Evolutionary conservation across 2,113 vertebrate species (phyloP).

Genomic region (Oncorhynchus masou): DNA sequence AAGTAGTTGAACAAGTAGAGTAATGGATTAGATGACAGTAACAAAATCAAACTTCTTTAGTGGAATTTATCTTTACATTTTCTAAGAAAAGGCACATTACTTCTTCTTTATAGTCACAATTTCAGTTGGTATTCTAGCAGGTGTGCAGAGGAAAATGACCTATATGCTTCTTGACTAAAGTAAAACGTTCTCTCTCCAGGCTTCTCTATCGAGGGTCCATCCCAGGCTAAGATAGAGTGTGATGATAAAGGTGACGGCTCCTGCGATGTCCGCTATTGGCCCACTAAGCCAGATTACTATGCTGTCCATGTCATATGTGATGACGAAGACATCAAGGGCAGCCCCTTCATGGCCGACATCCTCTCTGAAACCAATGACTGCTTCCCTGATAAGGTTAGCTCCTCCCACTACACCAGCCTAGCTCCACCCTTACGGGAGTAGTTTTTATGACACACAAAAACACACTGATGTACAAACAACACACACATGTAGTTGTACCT

Average conservation of each 20-base stretch:
- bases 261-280: slow-evolving; percentile 94
- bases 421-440: not conserved
- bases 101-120: not conserved
- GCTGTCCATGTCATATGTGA: slow-evolving; percentile 96
- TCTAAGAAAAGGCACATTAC: no score
- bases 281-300: slow-evolving; percentile 88
- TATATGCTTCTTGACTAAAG: not conserved
- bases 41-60: no score
- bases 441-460: not conserved
- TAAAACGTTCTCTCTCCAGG: slow-evolving; percentile 64
- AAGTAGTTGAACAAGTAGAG: not conserved
- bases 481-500: not conserved
- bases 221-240: slow-evolving; percentile 93
- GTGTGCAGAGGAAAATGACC: not conserved
- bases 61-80: no score
- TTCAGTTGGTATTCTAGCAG: not conserved
- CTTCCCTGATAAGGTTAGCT: slow-evolving; percentile 86
- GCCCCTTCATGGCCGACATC: slow-evolving; percentile 92
- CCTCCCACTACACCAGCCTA: not conserved
- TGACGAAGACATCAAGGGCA: slow-evolving; percentile 91
- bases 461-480: not conserved
- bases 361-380: slow-evolving; percentile 80
- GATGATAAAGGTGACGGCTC: slow-evolving; percentile 91
- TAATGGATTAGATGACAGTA: not conserved
- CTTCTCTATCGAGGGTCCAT: slow-evolving; percentile 94